Evolutionary conservation across 1,140 invertebrate genomes (phyloP), one percentile per base, ranked within the genome.

Genomic region (Xylocopa sonorina): DNA sequence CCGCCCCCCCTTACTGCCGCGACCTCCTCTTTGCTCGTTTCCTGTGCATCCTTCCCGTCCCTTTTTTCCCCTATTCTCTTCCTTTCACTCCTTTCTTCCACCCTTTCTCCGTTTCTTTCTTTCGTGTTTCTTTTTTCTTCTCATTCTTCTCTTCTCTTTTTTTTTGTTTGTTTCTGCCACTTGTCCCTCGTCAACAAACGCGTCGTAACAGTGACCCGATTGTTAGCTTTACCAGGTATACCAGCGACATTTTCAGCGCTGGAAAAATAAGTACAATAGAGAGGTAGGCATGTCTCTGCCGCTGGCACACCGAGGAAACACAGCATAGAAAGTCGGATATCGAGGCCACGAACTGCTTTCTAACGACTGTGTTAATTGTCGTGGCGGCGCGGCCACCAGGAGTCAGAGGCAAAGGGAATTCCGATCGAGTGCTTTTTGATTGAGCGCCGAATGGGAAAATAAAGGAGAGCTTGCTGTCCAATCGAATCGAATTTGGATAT

Each of bases 131-230:
- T 68, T n/a, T 6, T 67, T 34, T 41, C 2, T 21, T 27, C 9
- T 41, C 32, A 24, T 14, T 27, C 43, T 12, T 53, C 58, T 43
- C 10, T 27, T 6, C 10, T 48, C 38, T 58, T 34, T 16, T 55
- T 34, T 51, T n/a, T 24, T 62, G 18, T 29, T 9, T 21, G 51
- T 68, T 51, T 68, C 55, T 55, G 34, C 46, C 46, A 38, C 57
- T 76, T 55, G 51, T 75, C 41, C 43, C 74, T 58, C 46, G 58
- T 64, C 78, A 57, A 66, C 53, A 38, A 58, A 74, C 76, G 48
- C 58, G 66, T 78, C 66, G 41, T 80, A 80, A 81, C 80, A 68
- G 67, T 81, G 79, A 78, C 79, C 79, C 74, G 79, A 78, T 81
- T 81, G 79, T 81, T 69, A 32, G 46, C 55, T 27, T 60, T 78